Conservation (phyloP, 2,888 invertebrate species). For the Acholoe squamosa region DNA sequence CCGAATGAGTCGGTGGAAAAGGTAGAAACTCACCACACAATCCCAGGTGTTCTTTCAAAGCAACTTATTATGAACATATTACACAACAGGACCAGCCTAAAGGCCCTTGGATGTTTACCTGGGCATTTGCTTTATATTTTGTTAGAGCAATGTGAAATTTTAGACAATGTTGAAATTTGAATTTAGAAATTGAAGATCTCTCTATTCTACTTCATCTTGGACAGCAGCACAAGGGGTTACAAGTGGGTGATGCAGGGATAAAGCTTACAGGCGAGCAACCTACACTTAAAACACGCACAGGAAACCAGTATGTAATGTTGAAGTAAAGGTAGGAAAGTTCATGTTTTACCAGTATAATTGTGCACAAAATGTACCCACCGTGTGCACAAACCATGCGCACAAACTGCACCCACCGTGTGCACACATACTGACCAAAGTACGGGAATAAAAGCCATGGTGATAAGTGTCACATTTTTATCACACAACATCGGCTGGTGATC, state of each 20-base stretch:
- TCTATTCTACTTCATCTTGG: no score
- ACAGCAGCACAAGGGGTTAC: not conserved
- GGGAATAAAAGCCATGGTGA: not conserved
- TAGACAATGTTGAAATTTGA: no score
- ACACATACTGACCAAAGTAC: not conserved
- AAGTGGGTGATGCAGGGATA: not conserved
- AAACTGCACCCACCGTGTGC: not conserved
- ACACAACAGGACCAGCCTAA: not conserved
- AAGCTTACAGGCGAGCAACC: not conserved
- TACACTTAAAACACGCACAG: constrained; percentile 27
- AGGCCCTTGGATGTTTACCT: not conserved
- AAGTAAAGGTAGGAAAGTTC: not conserved
- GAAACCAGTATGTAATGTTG: not conserved
- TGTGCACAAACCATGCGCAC: not conserved
- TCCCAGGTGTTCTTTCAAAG: not conserved
- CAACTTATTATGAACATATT: not conserved
- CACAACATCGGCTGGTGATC: not conserved
- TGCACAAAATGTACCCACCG: not conserved
- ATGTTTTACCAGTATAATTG: not conserved
- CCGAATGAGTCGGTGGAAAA: not conserved
- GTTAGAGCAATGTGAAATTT: no score
- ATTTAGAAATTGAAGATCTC: no score
- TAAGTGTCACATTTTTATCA: not conserved
- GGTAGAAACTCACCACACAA: not conserved
- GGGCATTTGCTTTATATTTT: no score